Percentiles rank a stretch among this genome's conserved stretches.
Evolutionary conservation across 2,797 vertebrate species (phyloP).

Genomic region (Sebastes itinus): DNA sequence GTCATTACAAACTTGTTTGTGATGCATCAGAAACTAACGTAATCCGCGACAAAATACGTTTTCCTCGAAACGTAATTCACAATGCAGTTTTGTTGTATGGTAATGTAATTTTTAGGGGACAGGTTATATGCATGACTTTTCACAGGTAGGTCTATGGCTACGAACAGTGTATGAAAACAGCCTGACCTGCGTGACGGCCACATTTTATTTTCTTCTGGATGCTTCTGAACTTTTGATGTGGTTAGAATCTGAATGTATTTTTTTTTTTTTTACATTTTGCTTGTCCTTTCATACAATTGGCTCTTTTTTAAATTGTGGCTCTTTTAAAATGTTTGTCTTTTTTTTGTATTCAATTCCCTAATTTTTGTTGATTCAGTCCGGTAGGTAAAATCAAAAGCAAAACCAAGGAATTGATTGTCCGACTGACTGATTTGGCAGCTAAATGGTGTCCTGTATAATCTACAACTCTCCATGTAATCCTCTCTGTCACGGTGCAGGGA

Average conservation of each 20-base stretch:
- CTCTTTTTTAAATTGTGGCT: not conserved
- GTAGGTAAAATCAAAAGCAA: not conserved
- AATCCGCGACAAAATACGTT: too few species aligned
- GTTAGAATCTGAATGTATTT: not conserved
- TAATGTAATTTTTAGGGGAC: too few species aligned
- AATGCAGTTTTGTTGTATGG: too few species aligned
- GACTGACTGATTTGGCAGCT: not conserved
- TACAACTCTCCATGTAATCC: not conserved
- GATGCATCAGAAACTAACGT: too few species aligned
- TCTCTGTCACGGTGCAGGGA: not conserved
- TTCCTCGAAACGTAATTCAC: too few species aligned
- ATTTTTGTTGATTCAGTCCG: not conserved
- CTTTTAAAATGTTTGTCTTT: not conserved
- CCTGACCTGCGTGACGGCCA: accelerated
- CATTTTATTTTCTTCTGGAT: not conserved
- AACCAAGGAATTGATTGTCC: not conserved
- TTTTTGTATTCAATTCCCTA: not conserved
- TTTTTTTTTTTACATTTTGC: not conserved
- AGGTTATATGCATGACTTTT: too few species aligned
- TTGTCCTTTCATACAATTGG: not conserved
- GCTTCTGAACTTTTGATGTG: not conserved
- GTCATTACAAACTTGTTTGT: too few species aligned
- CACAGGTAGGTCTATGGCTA: not conserved
- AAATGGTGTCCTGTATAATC: not conserved
- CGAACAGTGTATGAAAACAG: not conserved